A percentile compares a stretch with the other conserved stretches of the same genome.
phyloP scores from a whole-genome alignment of 2,888 invertebrate species.

The Pseudococcus viburni region DNA sequence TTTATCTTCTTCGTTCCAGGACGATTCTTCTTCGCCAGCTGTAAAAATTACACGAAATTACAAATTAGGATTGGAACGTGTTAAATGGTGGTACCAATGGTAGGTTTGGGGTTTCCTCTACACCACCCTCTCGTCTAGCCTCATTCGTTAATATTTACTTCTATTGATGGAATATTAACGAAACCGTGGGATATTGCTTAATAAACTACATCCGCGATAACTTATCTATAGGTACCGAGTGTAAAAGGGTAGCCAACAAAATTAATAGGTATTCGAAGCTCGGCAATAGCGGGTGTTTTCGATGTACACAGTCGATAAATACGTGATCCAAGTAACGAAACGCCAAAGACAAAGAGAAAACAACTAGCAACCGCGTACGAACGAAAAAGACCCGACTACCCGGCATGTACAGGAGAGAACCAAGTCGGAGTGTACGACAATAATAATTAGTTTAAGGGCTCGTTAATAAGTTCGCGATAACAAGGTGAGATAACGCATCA shows the following conservation, averaged over 20 bases:
- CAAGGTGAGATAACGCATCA: slow-evolving; percentile 62
- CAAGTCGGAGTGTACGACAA: slow-evolving; percentile 43
- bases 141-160: slow-evolving; percentile 36
- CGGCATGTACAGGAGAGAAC: neutral
- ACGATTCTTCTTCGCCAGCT: slow-evolving; percentile 64
- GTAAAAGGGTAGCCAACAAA: slow-evolving; percentile 53
- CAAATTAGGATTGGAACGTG: slow-evolving; percentile 23
- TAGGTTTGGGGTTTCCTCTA: neutral
- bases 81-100: neutral
- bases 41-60: slow-evolving; percentile 6
- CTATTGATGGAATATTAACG: slow-evolving; percentile 64
- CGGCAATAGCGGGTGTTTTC: slow-evolving; percentile 58
- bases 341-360: slow-evolving; percentile 58
- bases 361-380: slow-evolving; percentile 28
- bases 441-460: slow-evolving; percentile 65
- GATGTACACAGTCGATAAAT: slow-evolving; percentile 61
- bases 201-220: slow-evolving; percentile 65
- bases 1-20: slow-evolving; percentile 61
- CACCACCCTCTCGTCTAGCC: neutral
- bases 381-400: slow-evolving; percentile 33
- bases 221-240: slow-evolving; percentile 40
- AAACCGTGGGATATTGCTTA: slow-evolving; percentile 64
- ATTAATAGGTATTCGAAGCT: slow-evolving; percentile 60
- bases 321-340: slow-evolving; percentile 62
- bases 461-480: slow-evolving; percentile 64